Conservation (phyloP, 2,797 vertebrate species). For the Chelon labrosus region DNA sequence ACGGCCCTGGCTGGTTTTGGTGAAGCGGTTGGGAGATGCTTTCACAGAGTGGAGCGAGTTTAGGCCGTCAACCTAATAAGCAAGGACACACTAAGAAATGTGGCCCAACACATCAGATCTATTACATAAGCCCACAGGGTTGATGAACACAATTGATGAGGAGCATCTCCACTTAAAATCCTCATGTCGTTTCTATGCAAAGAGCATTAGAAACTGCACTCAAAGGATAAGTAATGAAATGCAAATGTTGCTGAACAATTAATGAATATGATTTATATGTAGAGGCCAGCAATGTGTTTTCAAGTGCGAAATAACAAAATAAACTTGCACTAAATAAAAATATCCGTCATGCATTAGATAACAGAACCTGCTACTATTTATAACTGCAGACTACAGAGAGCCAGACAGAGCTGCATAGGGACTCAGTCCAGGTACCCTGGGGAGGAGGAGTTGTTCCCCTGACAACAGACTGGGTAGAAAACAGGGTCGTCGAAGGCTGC, state of each 20-base stretch:
- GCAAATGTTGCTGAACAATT: constrained; percentile 1
- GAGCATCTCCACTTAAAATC: background rate
- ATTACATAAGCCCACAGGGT: background rate
- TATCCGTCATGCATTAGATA: background rate
- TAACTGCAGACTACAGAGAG: constrained; percentile 43
- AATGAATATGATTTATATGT: background rate
- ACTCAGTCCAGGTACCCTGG: constrained; percentile 40
- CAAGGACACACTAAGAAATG: constrained; percentile 4
- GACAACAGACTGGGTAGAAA: constrained; percentile 63
- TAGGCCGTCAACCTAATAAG: constrained; percentile 91
- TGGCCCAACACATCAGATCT: background rate
- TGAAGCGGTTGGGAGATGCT: constrained; percentile 96
- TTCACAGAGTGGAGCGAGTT: constrained; percentile 98
- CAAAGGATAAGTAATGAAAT: background rate
- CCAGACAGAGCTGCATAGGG: constrained; percentile 48
- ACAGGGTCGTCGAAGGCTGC: constrained; percentile 35
- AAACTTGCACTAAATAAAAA: constrained; percentile 1
- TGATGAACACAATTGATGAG: background rate
- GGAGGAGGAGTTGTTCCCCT: constrained; percentile 60
- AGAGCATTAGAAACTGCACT: too few relatives aligned
- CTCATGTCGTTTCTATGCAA: background rate
- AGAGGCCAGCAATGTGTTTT: constrained; percentile 3
- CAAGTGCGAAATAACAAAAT: background rate
- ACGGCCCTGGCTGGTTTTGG: constrained; percentile 98
- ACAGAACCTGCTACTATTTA: constrained; percentile 44